phyloP scores from a whole-genome alignment of 2,888 invertebrate genomes.

The Mesorhabditis spiculigera region DNA sequence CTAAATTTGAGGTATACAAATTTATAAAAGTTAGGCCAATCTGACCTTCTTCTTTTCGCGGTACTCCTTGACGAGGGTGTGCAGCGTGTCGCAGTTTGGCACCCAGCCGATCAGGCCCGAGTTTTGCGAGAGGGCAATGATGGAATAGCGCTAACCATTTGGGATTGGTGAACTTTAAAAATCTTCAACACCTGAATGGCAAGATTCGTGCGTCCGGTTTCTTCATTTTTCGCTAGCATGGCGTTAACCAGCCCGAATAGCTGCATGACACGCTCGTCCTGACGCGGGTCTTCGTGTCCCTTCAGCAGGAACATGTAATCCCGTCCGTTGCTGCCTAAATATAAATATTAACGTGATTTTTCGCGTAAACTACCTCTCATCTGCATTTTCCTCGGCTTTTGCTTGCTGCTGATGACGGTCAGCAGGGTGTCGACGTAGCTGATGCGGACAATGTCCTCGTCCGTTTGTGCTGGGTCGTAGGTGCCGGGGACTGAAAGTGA shows the following conservation, averaged over 20 bases:
- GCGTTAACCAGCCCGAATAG: constrained; percentile 93
- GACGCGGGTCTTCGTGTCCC: constrained; percentile 95
- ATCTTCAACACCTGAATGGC: constrained; percentile 48
- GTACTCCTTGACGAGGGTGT: constrained; percentile 92
- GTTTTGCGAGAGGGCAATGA: constrained; percentile 94
- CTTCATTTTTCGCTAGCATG: constrained; percentile 85
- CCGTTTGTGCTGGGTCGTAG: constrained; percentile 83
- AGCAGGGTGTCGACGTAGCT: constrained; percentile 49
- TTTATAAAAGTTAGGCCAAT: constrained; percentile 64
- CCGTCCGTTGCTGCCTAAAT: constrained; percentile 83
- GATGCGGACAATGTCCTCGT: constrained; percentile 63
- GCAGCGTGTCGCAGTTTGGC: constrained; percentile 95
- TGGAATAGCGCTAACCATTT: constrained; percentile 94
- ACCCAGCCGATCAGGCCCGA: constrained; percentile 98
- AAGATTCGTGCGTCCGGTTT: constrained; percentile 85
- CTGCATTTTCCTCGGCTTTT: constrained; percentile 87
- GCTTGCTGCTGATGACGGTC: constrained; percentile 89
- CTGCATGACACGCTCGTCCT: constrained; percentile 88
- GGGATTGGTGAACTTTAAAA: too few species aligned
- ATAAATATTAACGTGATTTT: constrained; percentile 6
- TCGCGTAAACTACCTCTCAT: constrained; percentile 68
- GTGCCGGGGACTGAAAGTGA: constrained; percentile 90
- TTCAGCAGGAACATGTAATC: constrained; percentile 97
- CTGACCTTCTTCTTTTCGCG: constrained; percentile 90
- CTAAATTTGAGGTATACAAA: neutral